These are phyloP conservation scores for Chinchilla lanigera DNA, from an alignment of 2,113 vertebrate species.

Conservation along the genomic window DNA sequence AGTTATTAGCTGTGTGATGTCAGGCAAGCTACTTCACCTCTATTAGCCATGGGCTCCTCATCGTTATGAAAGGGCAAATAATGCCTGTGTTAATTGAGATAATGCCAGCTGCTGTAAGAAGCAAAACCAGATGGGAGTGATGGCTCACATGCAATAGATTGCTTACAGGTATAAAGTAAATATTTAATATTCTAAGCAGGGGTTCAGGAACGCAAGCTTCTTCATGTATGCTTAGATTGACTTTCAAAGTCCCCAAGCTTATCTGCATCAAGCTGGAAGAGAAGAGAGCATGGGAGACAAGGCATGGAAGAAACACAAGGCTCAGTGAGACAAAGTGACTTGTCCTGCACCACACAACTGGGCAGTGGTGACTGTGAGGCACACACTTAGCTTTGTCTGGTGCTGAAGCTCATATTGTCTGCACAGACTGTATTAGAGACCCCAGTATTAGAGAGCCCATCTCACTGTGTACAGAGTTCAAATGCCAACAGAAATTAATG, in stretches of 20 bases:
- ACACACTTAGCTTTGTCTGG: background rate
- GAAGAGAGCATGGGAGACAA: background rate
- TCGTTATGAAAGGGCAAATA: background rate
- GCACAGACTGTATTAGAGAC: background rate
- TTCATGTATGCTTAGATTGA: background rate
- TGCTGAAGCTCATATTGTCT: background rate
- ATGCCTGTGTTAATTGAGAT: background rate
- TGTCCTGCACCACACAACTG: background rate
- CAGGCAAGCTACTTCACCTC: background rate
- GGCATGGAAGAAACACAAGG: background rate
- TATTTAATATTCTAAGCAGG: background rate
- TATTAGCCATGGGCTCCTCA: background rate
- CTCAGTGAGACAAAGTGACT: background rate
- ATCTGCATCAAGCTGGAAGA: background rate
- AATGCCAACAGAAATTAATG: background rate
- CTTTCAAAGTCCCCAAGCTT: constrained; percentile 9
- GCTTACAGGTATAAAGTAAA: background rate
- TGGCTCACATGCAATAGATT: background rate
- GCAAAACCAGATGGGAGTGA: background rate
- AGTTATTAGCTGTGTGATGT: background rate
- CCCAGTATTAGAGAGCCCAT: background rate
- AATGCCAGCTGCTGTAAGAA: background rate
- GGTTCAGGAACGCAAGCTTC: background rate
- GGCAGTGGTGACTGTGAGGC: background rate
- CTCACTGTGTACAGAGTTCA: background rate